Evolutionary conservation across 1,140 invertebrate species (phyloP).

Genomic region (Coptotermes formosanus): DNA sequence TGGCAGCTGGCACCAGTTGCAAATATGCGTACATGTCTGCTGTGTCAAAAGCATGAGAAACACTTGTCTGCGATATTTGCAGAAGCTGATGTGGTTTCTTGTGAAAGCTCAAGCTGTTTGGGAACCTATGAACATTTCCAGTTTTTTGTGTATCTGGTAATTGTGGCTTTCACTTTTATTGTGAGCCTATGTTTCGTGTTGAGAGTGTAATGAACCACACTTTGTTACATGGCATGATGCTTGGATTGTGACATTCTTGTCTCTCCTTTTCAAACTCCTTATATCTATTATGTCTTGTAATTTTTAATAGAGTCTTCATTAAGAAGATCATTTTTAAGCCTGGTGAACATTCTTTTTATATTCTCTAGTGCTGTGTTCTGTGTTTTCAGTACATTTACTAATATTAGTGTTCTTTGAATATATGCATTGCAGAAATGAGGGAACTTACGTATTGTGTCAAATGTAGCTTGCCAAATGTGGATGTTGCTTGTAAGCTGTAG

Average conservation of each 20-base stretch:
- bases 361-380: too few relatives aligned
- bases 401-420: not conserved
- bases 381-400: not conserved
- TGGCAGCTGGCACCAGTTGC: too few relatives aligned
- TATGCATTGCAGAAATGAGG: not conserved
- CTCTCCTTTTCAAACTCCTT: not conserved
- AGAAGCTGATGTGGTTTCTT: too few relatives aligned
- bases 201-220: not conserved
- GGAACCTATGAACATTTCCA: too few relatives aligned
- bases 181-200: not conserved
- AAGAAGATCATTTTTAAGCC: not conserved
- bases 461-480: not conserved
- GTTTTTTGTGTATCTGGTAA: too few relatives aligned
- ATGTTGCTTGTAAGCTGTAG: too few relatives aligned
- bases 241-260: not conserved
- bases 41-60: too few relatives aligned
- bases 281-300: not conserved
- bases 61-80: too few relatives aligned
- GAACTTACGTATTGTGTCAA: not conserved
- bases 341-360: not conserved
- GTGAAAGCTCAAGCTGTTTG: too few relatives aligned
- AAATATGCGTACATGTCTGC: too few relatives aligned
- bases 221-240: not conserved
- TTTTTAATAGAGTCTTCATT: not conserved
- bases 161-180: too few relatives aligned